These are phyloP conservation scores for Drosophila tani DNA, from an alignment of 1,140 invertebrate genomes.

Conservation along the genomic window DNA sequence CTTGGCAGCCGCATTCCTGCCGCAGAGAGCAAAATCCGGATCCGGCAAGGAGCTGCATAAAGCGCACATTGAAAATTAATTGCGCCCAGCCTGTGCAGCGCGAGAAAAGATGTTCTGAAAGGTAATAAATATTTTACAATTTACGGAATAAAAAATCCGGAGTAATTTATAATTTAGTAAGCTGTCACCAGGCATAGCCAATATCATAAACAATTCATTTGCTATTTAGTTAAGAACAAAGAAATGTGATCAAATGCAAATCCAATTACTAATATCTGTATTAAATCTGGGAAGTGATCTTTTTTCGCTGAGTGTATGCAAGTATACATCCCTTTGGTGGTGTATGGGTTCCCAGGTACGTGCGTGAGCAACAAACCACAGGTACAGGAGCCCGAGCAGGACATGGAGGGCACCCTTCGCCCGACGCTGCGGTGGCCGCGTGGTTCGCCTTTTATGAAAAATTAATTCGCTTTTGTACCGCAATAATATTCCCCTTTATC, in stretches of 20 bases:
- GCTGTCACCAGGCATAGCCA: too few relatives aligned
- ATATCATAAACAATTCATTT: neutral
- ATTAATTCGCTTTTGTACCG: constrained; percentile 81
- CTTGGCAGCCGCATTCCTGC: constrained; percentile 46
- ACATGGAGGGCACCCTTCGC: constrained; percentile 5
- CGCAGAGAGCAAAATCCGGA: constrained; percentile 39
- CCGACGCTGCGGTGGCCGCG: constrained; percentile 25
- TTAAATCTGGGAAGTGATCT: neutral
- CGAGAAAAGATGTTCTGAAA: neutral
- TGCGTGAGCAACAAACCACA: constrained; percentile 50
- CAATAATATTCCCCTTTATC: constrained; percentile 76
- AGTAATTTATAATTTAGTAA: neutral
- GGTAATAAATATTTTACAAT: neutral
- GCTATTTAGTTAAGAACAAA: neutral
- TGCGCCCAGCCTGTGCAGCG: constrained; percentile 37
- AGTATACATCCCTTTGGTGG: constrained; percentile 7
- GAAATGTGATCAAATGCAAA: neutral
- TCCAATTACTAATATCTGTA: neutral
- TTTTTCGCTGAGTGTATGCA: neutral
- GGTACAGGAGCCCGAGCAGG: constrained; percentile 9
- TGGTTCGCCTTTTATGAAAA: constrained; percentile 81
- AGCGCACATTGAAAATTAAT: constrained; percentile 80
- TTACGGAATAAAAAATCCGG: too few relatives aligned
- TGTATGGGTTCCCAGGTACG: constrained; percentile 32
- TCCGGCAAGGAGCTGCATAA: constrained; percentile 69